Percentiles rank a stretch among this genome's conserved stretches.
Evolutionary conservation across 1,140 invertebrate species (phyloP).

Genomic region (Apis florea): DNA sequence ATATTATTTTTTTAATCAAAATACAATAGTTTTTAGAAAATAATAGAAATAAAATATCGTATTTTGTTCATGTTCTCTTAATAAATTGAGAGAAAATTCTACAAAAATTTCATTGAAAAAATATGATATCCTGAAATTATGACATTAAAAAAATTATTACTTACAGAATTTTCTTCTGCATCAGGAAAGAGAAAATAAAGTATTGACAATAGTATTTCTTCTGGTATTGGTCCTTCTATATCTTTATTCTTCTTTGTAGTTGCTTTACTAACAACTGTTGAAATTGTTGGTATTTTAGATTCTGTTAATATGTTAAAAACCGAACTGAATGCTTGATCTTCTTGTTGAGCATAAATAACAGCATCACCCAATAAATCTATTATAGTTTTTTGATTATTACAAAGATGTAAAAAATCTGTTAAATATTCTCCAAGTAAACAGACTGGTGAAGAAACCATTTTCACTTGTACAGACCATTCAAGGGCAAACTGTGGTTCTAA

Average conservation of each 20-base stretch:
- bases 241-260: constrained; percentile 77
- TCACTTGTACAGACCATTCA: constrained; percentile 86
- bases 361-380: constrained; percentile 83
- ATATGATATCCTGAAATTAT: not conserved
- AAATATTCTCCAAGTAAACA: constrained; percentile 86
- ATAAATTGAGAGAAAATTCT: no score
- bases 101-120: not conserved
- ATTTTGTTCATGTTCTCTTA: not conserved
- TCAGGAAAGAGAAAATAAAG: constrained; percentile 95
- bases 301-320: constrained; percentile 81
- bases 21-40: not conserved
- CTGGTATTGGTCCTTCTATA: constrained; percentile 86
- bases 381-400: constrained; percentile 77
- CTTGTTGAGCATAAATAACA: constrained; percentile 69
- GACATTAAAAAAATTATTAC: not conserved
- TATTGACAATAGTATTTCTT: constrained; percentile 88
- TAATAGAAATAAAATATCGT: not conserved
- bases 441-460: constrained; percentile 82
- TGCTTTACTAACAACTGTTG: constrained; percentile 78
- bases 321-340: constrained; percentile 74
- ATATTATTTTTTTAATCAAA: not conserved
- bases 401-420: constrained; percentile 81
- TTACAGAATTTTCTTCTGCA: constrained; percentile 85
- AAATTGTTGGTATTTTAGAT: constrained; percentile 82
- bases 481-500: constrained; percentile 93